Evolutionary conservation across 35 echinoderm and acorn worm genomes (phyloP), one percentile per base, ranked within the genome.

Genomic region (Ophioderma brevispina): DNA sequence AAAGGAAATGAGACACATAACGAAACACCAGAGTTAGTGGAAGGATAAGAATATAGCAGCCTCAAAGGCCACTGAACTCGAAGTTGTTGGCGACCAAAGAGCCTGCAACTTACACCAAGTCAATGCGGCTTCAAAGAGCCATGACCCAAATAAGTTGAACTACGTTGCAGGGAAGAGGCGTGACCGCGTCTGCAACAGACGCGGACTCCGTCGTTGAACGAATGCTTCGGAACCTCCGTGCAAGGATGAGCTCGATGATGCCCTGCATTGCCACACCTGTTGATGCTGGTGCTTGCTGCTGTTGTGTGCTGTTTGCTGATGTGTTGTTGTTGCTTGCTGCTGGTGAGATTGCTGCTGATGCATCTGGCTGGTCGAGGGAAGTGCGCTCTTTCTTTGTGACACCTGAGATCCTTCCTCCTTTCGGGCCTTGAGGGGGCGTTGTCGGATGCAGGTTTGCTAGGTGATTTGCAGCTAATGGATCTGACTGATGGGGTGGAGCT

Each of bases 81-180:
- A 87, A 37, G 91, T 76, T 70, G 82, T 64, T 78, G 81, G 86
- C 80, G 56, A 55, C 64, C 15, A 42, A n/a, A 82, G 77, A 33
- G 80, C 81, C 35, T 93, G 77, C 59, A 95, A 99, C 97, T 99
- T 99, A 99, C 97, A 99, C 83, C 97, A 93, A 34, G 91, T 93
- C 31, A 99, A 87, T 33, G 97, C 93, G 3, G 94, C 97, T 88
- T 99, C 93, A 91, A 95, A 99, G 63, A 99, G 91, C 97, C 97
- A 99, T 40, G 97, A 87, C 64, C 93, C 97, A 95, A 95, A 99
- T 81, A 99, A 80, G 81, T 99, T 94, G 0, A 99, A 98, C 95
- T 90, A 55, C 97, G 82, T 99, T 95, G 50, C 97, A 99, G 46
- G 59, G n/a, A 15, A 25, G n/a, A n/a, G n/a, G n/a, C n/a, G 59